A percentile compares a stretch with the other conserved stretches of the same genome.
phyloP scores from a whole-genome alignment of 2,797 vertebrate genomes.

The Pseudopleuronectes americanus region DNA sequence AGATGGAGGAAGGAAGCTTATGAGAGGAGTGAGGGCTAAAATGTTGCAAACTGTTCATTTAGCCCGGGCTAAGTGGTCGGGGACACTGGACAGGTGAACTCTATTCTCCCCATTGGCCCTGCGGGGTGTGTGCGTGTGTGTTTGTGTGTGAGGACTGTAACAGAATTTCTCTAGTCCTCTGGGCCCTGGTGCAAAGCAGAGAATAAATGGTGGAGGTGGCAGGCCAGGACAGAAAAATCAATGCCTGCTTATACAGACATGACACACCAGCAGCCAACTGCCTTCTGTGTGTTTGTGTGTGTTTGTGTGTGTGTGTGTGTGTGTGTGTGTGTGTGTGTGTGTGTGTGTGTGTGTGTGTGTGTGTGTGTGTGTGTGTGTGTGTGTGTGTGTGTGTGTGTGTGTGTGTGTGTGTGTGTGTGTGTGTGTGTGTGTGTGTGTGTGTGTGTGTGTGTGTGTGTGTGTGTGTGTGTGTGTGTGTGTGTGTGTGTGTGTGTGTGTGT shows the following conservation, averaged over 20 bases:
- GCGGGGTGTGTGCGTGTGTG: conserved; percentile 33
- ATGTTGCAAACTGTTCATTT: conserved; percentile 95
- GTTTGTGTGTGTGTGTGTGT: conserved; percentile 75
- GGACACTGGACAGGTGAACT: conserved; percentile 95
- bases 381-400: conserved; percentile 73
- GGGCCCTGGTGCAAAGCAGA: conserved; percentile 99
- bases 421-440: conserved; percentile 83
- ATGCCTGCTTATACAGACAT: conserved; percentile 99
- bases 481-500: conserved; percentile 75
- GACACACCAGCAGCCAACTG: conserved; percentile 88
- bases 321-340: conserved; percentile 72
- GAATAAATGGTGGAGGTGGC: conserved; percentile 99
- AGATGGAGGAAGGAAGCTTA: conserved; percentile 34
- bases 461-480: conserved; percentile 60
- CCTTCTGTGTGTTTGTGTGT: conserved; percentile 54
- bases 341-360: conserved; percentile 60
- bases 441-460: conserved; percentile 79
- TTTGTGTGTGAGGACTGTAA: conserved; percentile 92
- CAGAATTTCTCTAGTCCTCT: conserved; percentile 99
- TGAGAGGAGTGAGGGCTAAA: conserved; percentile 61
- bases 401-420: conserved; percentile 67
- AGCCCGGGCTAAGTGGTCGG: conserved; percentile 95
- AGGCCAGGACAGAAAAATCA: conserved; percentile 99
- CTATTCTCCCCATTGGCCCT: conserved; percentile 93
- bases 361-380: conserved; percentile 75